Conservation (phyloP, 1,140 invertebrate species). For the Aphis craccivora region DNA sequence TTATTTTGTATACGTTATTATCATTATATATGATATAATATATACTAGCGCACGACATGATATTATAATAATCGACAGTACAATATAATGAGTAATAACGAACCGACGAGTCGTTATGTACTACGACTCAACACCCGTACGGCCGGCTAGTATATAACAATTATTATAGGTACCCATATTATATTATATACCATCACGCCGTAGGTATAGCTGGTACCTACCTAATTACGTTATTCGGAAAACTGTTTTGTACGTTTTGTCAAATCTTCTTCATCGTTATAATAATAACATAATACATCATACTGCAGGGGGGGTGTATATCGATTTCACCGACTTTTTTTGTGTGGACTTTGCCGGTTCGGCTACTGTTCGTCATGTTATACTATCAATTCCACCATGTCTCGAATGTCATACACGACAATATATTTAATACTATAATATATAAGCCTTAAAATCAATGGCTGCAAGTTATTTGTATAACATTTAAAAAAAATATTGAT, state of each 20-base stretch:
- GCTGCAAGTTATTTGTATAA: too few species aligned
- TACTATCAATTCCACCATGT: background rate
- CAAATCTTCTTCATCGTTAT: background rate
- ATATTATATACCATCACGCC: too few species aligned
- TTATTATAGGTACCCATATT: too few species aligned
- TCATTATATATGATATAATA: background rate
- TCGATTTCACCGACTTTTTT: background rate
- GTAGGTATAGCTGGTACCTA: too few species aligned
- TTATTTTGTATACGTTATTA: background rate
- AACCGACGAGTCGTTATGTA: background rate
- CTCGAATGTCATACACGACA: background rate
- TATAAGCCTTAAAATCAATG: background rate
- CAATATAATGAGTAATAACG: background rate
- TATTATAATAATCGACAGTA: background rate
- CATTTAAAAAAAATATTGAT: background rate
- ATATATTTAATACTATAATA: background rate
- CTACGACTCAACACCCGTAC: too few species aligned
- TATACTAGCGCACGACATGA: background rate
- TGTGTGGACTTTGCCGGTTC: background rate
- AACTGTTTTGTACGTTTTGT: background rate
- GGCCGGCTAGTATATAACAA: too few species aligned
- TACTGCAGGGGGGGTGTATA: background rate
- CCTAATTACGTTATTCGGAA: background rate
- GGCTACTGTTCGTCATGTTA: background rate
- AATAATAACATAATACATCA: background rate